Conservation (phyloP, 1,140 invertebrate species). For the Lanistes nyassanus region DNA sequence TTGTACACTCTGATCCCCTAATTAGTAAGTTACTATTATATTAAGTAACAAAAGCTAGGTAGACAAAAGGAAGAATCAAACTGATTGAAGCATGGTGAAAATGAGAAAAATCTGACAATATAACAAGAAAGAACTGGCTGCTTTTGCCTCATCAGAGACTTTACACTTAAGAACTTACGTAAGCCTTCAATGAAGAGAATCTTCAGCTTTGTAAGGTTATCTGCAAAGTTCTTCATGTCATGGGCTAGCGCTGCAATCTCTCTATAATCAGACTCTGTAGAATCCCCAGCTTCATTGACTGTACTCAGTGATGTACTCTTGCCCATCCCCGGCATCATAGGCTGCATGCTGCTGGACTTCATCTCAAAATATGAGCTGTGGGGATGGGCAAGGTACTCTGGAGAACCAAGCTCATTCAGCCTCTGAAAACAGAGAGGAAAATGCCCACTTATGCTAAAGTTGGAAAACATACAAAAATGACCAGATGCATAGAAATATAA, state of each 20-base stretch:
- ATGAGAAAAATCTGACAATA: not conserved
- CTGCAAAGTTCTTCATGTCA: conserved; percentile 70
- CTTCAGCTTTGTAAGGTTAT: conserved; percentile 68
- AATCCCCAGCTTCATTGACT: conserved; percentile 33
- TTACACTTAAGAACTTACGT: conserved; percentile 48
- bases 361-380: conserved; percentile 12
- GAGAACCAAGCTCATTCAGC: not conserved
- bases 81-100: no score
- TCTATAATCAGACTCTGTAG: conserved; percentile 67
- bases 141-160: not conserved
- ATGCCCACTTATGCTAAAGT: no score
- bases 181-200: conserved; percentile 66
- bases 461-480: no score
- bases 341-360: conserved; percentile 14
- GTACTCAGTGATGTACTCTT: conserved; percentile 54
- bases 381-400: conserved; percentile 10
- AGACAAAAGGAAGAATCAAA: no score
- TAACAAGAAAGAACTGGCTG: not conserved
- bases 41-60: no score
- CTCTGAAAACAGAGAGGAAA: no score
- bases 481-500: no score
- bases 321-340: conserved; percentile 23
- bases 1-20: no score
- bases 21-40: no score
- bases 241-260: conserved; percentile 71